Evolutionary conservation across 2,113 vertebrate genomes (phyloP).

Genomic region (Tragulus kanchil): DNA sequence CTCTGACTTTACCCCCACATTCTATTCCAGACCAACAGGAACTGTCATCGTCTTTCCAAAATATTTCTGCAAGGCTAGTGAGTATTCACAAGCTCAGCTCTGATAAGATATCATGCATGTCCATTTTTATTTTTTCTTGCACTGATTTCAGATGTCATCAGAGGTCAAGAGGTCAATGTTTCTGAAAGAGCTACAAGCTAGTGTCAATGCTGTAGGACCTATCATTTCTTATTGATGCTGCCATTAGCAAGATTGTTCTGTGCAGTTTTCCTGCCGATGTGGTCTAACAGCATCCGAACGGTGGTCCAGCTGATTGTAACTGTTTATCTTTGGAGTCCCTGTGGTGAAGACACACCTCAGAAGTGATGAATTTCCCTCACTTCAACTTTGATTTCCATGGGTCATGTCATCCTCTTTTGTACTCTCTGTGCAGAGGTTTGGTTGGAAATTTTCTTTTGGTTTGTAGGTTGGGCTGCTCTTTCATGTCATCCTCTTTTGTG

Average conservation of each 20-base stretch:
- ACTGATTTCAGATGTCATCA: background rate
- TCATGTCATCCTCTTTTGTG: no score
- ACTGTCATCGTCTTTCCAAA: background rate
- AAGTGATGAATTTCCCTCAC: no score
- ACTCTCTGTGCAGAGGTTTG: background rate
- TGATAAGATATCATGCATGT: background rate
- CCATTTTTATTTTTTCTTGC: background rate
- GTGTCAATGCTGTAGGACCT: rapidly evolving
- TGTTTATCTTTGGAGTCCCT: background rate
- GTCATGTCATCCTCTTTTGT: background rate
- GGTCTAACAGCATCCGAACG: background rate
- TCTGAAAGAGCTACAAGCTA: background rate
- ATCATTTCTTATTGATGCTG: background rate
- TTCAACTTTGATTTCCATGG: background rate
- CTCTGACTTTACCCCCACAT: background rate
- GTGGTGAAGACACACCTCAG: background rate
- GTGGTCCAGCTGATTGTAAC: no score
- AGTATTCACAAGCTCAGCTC: background rate
- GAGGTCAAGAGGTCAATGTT: background rate
- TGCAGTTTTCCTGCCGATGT: background rate
- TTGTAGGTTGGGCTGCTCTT: background rate
- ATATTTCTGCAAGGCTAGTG: constrained; percentile 29
- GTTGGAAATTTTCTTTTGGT: background rate
- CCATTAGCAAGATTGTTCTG: background rate
- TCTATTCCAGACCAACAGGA: constrained; percentile 6